Conservation (phyloP, 2,888 invertebrate genomes). For the Sepiola atlantica region DNA sequence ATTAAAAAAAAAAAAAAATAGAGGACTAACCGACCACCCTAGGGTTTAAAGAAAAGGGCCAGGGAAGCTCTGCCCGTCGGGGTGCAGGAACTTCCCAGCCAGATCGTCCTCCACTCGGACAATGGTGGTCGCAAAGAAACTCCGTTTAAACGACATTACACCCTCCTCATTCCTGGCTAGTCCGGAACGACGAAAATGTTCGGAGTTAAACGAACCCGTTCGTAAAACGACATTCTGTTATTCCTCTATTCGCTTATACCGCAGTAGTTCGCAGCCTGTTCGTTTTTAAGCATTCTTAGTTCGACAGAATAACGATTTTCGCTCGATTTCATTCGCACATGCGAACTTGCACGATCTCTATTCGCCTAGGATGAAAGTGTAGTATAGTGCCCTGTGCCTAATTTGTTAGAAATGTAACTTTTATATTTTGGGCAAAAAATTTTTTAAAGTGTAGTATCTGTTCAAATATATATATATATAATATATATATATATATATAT, state of each 20-base stretch:
- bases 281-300: neutral
- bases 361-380: neutral
- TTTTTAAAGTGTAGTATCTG: neutral
- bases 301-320: neutral
- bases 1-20: no score
- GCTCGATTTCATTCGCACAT: neutral
- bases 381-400: neutral
- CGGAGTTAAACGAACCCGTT: slow-evolving; percentile 32
- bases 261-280: neutral
- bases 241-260: neutral
- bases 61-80: slow-evolving; percentile 39
- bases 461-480: no score
- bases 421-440: neutral
- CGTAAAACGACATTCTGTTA: neutral
- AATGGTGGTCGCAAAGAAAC: neutral
- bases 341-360: no score
- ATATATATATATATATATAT: no score
- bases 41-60: neutral
- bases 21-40: neutral
- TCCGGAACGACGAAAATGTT: slow-evolving; percentile 43
- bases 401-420: neutral
- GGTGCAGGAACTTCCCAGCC: slow-evolving; percentile 35
- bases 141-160: slow-evolving; percentile 39
- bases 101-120: slow-evolving; percentile 14
- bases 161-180: slow-evolving; percentile 41